phyloP scores from a whole-genome alignment of 1,140 invertebrate species.

The Cyphomyrmex costatus region DNA sequence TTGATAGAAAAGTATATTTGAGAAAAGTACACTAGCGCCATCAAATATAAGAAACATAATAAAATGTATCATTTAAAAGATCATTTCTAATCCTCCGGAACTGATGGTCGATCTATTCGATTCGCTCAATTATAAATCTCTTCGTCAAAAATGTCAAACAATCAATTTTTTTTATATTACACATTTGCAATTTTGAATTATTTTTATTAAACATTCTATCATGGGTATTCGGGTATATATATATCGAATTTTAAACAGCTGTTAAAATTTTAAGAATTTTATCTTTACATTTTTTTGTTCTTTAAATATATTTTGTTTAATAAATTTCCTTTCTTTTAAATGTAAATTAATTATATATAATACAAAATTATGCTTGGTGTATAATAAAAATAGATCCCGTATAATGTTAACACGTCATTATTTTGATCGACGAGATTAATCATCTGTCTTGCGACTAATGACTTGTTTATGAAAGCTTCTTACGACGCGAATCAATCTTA shows the following conservation, averaged over 20 bases:
- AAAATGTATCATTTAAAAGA: background rate
- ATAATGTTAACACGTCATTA: background rate
- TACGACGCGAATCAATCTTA: conserved; percentile 58
- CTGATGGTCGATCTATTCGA: no score
- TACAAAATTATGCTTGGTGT: background rate
- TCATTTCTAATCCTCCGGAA: background rate
- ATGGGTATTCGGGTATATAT: no score
- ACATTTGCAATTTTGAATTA: no score
- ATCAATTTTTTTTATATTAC: no score
- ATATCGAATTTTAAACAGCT: no score
- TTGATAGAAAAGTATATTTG: background rate
- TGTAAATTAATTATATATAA: background rate
- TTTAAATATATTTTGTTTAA: background rate
- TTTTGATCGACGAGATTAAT: conserved; percentile 49
- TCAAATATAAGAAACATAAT: no score
- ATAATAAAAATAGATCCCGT: background rate
- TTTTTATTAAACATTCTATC: no score
- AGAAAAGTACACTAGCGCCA: no score
- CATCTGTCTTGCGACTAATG: conserved; percentile 40
- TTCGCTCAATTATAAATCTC: no score
- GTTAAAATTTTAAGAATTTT: no score
- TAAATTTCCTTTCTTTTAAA: background rate
- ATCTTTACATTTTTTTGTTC: no score
- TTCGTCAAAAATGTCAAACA: no score
- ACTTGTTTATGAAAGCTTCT: conserved; percentile 60